Base-by-base conservation (phyloP, 2,888 invertebrate genomes). In the Spilarctia lutea region DNA sequence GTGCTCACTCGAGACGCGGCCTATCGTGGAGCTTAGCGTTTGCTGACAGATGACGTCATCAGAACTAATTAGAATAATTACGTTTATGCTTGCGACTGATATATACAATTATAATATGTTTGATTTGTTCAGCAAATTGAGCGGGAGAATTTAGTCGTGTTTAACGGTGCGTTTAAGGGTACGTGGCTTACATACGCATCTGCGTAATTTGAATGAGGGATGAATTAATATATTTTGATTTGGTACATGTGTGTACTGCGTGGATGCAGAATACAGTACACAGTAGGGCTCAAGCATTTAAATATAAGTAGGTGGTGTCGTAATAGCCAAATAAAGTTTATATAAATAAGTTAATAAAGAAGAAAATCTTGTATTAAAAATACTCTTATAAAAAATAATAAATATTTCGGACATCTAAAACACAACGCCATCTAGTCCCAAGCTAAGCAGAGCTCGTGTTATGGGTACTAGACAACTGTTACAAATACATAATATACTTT, bases 1-100 rank as follows among this genome's bases (percentile, higher is more conserved):
- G 82, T 81, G 82, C 84, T 85, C 86, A 85, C 87, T 81, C 65
- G 83, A 84, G 85, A 83, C 82, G 81, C 73, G 80, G 79, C 84
- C 81, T 80, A 84, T 82, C 83, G 76, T 75, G 72, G 39, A 63
- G 79, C 79, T 82, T 72, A 79, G 75, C 70, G 76, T 73, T 71
- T 73, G 81, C 75, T 80, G 84, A 85, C 86, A 79, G 83, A 85
- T 83, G 86, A 85, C 84, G 75, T 81, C 80, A 83, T 79, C 83
- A 72, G 76, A 78, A 73, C 77, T 84, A 80, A 84, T 85, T 84
- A 84, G 71, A 80, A 82, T 81, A 80, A 85, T 84, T 78, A 80
- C 75, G 72, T 76, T 76, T 77, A 75, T 45, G 76, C 79, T 82
- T 68, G 69, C 72, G 69, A 78, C 48, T 69, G 74, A 75, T 77